Conservation (phyloP, 1,140 invertebrate species). For the Euborellia annulipes region DNA sequence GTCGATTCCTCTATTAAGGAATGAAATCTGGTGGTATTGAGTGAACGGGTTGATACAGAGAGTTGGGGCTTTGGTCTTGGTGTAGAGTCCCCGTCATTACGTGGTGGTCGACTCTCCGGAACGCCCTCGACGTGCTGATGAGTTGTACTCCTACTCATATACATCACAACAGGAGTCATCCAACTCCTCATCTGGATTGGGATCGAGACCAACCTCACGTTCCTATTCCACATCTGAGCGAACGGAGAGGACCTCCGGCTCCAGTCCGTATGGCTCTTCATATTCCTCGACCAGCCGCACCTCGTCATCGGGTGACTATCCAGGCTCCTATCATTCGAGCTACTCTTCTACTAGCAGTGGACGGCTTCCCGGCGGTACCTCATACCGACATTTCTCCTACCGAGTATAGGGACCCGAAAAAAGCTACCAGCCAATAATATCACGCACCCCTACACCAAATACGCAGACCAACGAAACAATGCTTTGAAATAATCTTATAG, state of each 20-base stretch:
- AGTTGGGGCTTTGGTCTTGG: too few relatives aligned
- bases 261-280: conserved; percentile 46
- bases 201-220: conserved; percentile 38
- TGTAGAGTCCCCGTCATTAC: conserved; percentile 66
- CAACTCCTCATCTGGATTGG: conserved; percentile 28
- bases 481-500: too few relatives aligned
- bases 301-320: conserved; percentile 45
- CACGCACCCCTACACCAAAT: too few relatives aligned
- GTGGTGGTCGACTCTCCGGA: conserved; percentile 60
- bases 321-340: conserved; percentile 56
- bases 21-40: too few relatives aligned
- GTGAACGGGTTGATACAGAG: too few relatives aligned
- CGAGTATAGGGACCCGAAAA: conserved; percentile 45
- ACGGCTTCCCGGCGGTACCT: conserved; percentile 59
- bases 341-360: conserved; percentile 59
- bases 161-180: conserved; percentile 36
- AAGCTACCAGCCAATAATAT: too few relatives aligned
- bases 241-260: conserved; percentile 38
- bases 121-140: conserved; percentile 44
- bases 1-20: too few relatives aligned
- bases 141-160: conserved; percentile 72
- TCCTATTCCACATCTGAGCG: conserved; percentile 50
- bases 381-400: conserved; percentile 69
- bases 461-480: too few relatives aligned
- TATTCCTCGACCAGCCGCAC: conserved; percentile 55